Conservation (phyloP, 2,113 vertebrate genomes). For the Gambusia affinis region DNA sequence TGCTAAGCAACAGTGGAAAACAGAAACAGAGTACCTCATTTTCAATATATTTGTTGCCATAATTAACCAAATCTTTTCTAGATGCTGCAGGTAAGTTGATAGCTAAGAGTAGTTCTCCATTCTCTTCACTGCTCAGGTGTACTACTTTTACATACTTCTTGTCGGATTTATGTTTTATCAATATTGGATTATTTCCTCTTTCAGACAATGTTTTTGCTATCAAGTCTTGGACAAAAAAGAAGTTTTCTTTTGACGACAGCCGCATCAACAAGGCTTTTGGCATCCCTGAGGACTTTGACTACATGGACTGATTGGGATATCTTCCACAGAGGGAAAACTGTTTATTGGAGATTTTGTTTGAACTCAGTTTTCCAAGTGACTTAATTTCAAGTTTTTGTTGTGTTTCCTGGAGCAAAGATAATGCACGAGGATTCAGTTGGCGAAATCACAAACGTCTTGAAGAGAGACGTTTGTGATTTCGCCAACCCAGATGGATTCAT, state of each 20-base stretch:
- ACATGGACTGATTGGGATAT: slow-evolving; percentile 85
- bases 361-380: not conserved
- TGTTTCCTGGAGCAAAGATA: slow-evolving; percentile 3
- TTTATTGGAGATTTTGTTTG: slow-evolving; percentile 8
- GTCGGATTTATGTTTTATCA: not conserved
- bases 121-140: not conserved
- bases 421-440: not conserved
- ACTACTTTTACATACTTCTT: not conserved
- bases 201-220: slow-evolving; percentile 96
- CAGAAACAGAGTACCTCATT: not conserved
- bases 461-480: not conserved
- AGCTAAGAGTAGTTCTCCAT: slow-evolving; percentile 7
- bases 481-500: slow-evolving; percentile 31
- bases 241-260: slow-evolving; percentile 92
- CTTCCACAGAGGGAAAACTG: not conserved
- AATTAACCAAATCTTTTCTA: slow-evolving; percentile 3
- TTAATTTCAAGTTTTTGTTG: slow-evolving; percentile 21
- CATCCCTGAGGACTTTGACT: slow-evolving; percentile 98
- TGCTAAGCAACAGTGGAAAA: too few species aligned
- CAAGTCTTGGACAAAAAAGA: slow-evolving; percentile 98
- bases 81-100: not conserved
- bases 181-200: slow-evolving; percentile 53
- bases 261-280: slow-evolving; percentile 95
- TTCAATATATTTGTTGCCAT: not conserved
- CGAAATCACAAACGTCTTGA: not conserved